A percentile compares a stretch with the other conserved stretches of the same genome.
Conservation (phyloP, 1,140 invertebrate genomes). For the Bombus sibiricus region DNA sequence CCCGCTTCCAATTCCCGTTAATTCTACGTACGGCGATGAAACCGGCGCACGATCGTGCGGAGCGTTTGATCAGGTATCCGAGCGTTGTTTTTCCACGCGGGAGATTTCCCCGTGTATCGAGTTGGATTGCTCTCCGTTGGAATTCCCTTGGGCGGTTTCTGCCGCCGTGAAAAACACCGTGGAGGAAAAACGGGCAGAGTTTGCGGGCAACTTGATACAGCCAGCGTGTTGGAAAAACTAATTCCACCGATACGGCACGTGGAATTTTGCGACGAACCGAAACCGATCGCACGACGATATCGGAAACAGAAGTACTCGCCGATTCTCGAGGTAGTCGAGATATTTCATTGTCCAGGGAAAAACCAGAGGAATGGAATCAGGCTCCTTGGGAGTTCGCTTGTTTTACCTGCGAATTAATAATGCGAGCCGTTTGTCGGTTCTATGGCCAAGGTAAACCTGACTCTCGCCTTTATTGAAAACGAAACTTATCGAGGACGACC, state of each 20-base stretch:
- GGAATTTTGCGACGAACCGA: constrained; percentile 15
- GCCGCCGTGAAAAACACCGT: constrained; percentile 42
- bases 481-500: not conserved
- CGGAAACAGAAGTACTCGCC: not conserved
- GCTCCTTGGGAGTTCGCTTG: not conserved
- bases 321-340: not conserved
- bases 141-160: constrained; percentile 54
- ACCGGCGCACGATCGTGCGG: not conserved
- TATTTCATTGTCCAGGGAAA: constrained; percentile 44
- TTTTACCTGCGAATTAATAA: constrained; percentile 15
- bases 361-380: not conserved
- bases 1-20: not conserved
- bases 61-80: constrained; percentile 30
- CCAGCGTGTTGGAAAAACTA: constrained; percentile 42
- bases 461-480: constrained; percentile 4
- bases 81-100: constrained; percentile 44
- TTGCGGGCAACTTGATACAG: not conserved
- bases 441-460: not conserved
- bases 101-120: constrained; percentile 7
- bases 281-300: constrained; percentile 19
- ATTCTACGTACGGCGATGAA: not conserved
- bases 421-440: not conserved
- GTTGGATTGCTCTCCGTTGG: constrained; percentile 11
- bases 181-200: constrained; percentile 4
- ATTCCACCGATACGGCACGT: constrained; percentile 17